Base-by-base conservation (phyloP, 2,888 invertebrate species). In the Cerastis leucographa region DNA sequence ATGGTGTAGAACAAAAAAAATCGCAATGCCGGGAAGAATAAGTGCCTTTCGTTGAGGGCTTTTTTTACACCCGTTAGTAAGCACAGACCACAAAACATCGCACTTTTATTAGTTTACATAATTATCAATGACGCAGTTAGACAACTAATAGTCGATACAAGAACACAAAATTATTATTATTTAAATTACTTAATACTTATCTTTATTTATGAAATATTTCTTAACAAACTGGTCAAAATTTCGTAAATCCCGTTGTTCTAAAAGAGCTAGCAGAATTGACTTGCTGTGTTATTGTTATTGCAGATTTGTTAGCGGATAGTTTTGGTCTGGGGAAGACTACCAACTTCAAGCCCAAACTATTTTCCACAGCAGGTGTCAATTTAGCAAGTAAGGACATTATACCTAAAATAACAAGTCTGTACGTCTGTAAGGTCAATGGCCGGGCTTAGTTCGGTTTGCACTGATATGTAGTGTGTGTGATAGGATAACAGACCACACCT, bases 221-320 rank as follows among this genome's bases (percentile, higher is more conserved):
- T 61, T 25, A 35, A n/a, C 29, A 29, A 12, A 49, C 35, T 49
- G 44, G 62, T 73, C 64, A 74, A 49, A 74, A 35, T 64, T 54
- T 19, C 59, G 59, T 46, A 49, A 59, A 65, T 35, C 56, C 49
- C 54, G 73, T 80, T 83, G 61, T 56, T 68, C 71, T 75, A 71
- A 69, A 80, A 68, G 70, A 77, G 74, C 75, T 82, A 85, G 89
- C 89, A 87, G 88, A 81, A 88, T 89, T 91, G 88, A 91, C 89
- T 87, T 89, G 89, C 89, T 88, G 87, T 90, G 89, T 89, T 91
- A 83, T 92, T 94, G 88, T 94, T 89, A 89, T 95, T 95, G 87
- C 95, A 95, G 95, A 95, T 94, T 92, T 95, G 90, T 91, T 95
- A 92, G 95, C 95, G 88, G 95, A 94, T 92, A 95, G 95, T 94